Conservation (phyloP, 2,797 vertebrate genomes). For the Choloepus didactylus region DNA sequence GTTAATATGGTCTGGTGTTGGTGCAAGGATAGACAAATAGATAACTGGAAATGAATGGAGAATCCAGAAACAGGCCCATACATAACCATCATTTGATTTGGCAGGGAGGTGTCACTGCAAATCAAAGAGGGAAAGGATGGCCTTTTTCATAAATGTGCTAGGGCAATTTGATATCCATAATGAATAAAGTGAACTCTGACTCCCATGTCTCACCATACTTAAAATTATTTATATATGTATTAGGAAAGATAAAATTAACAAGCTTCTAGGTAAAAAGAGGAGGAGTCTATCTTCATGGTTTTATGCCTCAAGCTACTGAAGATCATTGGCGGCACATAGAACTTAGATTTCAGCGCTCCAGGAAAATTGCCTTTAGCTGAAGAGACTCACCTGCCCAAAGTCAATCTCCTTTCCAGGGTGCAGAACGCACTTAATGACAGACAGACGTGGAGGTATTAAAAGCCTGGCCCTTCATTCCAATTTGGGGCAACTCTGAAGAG, state of each 20-base stretch:
- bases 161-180: not conserved
- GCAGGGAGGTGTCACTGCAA: not conserved
- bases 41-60: not conserved
- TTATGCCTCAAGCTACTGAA: not conserved
- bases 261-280: not conserved
- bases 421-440: not conserved
- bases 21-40: not conserved
- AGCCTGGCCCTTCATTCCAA: not conserved
- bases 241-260: constrained; percentile 5
- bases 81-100: not conserved
- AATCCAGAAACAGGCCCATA: not conserved
- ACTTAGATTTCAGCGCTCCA: not conserved
- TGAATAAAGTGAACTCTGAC: constrained; percentile 35
- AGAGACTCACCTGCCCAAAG: not conserved
- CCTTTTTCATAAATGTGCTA: constrained; percentile 41
- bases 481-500: not conserved
- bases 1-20: not conserved
- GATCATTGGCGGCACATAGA: not conserved
- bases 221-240: not conserved
- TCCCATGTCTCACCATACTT: not conserved
- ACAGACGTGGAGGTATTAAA: not conserved
- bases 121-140: not conserved
- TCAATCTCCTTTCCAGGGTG: not conserved
- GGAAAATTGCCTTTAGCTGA: not conserved
- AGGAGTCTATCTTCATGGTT: not conserved